Evolutionary conservation across 2,797 vertebrate genomes (phyloP).

Genomic region (Perodicticus potto): DNA sequence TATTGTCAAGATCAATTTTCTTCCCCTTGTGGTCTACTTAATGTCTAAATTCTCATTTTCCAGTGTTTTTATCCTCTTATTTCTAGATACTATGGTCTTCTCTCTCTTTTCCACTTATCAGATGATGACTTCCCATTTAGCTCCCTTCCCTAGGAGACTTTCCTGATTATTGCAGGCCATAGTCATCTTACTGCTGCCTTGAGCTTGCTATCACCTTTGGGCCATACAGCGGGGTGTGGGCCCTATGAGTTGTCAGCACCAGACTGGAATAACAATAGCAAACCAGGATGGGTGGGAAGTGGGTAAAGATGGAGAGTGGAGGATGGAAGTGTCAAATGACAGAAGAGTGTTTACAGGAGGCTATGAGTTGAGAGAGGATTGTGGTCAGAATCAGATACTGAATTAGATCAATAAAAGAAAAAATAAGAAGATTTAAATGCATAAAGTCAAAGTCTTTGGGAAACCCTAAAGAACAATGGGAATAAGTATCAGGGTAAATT

Average conservation of each 20-base stretch:
- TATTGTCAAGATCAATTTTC: background rate
- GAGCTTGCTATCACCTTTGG: background rate
- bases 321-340: background rate
- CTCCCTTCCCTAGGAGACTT: background rate
- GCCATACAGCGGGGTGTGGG: background rate
- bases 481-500: conserved; percentile 4
- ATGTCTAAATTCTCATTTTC: background rate
- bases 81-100: background rate
- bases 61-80: background rate
- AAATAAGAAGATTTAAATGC: too few relatives aligned
- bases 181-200: background rate
- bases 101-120: background rate
- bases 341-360: background rate
- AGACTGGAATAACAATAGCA: conserved; percentile 12
- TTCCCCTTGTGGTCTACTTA: background rate
- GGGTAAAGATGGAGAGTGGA: background rate
- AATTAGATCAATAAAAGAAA: conserved; percentile 15
- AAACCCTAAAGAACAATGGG: background rate
- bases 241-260: background rate
- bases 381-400: background rate
- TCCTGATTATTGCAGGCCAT: background rate
- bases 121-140: background rate
- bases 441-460: background rate
- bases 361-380: background rate
- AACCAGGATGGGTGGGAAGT: background rate